Percentiles rank a stretch among this genome's conserved stretches.
phyloP scores from a whole-genome alignment of 2,113 vertebrate species.

The Xenotilapia longispinis region DNA sequence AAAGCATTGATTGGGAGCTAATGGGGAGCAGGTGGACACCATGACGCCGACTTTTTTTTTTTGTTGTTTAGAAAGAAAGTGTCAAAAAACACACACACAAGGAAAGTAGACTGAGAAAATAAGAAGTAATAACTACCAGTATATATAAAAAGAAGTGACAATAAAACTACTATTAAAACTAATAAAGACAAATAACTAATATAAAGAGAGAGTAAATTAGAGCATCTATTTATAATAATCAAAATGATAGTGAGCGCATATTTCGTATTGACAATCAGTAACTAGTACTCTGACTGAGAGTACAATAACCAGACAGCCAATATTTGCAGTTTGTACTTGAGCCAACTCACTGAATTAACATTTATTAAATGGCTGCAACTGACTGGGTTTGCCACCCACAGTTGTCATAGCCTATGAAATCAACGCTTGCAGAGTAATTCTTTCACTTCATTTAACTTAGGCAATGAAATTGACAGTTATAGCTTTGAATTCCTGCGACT shows the following conservation, averaged over 20 bases:
- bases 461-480: neutral
- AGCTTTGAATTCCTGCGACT: neutral
- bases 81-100: neutral
- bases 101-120: neutral
- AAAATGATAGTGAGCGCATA: neutral
- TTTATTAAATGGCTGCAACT: neutral
- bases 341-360: neutral
- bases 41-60: fast-evolving
- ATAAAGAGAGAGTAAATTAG: neutral
- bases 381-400: neutral
- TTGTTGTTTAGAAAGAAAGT: neutral
- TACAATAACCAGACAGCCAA: neutral
- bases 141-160: neutral
- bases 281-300: neutral
- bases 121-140: neutral
- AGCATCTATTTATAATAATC: neutral
- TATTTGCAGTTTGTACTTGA: neutral
- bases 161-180: neutral
- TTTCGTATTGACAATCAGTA: neutral
- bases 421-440: neutral
- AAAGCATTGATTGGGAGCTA: neutral
- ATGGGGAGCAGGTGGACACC: neutral
- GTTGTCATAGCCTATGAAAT: neutral
- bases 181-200: neutral
- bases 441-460: neutral